Evolutionary conservation across 2,113 vertebrate species (phyloP).

Genomic region (Ramphastos sulfuratus): DNA sequence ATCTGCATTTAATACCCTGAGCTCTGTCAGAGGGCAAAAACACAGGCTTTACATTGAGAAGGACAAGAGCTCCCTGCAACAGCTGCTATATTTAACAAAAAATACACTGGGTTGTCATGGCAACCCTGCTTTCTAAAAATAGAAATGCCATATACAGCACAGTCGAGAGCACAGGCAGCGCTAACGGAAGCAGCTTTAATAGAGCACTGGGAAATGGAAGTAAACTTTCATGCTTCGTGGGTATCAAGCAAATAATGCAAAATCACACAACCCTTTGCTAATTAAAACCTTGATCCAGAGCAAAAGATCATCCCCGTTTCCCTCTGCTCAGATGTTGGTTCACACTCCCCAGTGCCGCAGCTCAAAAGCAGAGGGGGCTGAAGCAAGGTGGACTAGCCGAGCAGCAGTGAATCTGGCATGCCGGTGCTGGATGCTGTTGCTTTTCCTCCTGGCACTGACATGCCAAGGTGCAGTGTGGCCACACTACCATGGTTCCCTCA

Average conservation of each 20-base stretch:
- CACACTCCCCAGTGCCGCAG: rapidly evolving
- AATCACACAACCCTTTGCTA: background rate
- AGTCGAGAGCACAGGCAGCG: background rate
- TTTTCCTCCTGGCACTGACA: background rate
- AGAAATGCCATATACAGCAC: conserved; percentile 24
- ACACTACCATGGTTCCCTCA: rapidly evolving
- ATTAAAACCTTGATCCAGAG: background rate
- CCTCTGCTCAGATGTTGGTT: background rate
- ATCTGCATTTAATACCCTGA: background rate
- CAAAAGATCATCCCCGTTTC: background rate
- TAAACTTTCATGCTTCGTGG: background rate
- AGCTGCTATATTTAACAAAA: conserved; percentile 73
- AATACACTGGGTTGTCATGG: conserved; percentile 57
- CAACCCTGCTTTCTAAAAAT: conserved; percentile 72
- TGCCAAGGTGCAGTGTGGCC: rapidly evolving
- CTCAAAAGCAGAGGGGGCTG: background rate
- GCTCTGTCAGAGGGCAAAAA: conserved; percentile 20
- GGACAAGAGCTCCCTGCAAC: conserved; percentile 52
- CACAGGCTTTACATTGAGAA: conserved; percentile 31
- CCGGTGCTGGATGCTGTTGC: rapidly evolving
- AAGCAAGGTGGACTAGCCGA: rapidly evolving
- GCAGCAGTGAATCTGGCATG: background rate
- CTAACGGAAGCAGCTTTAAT: background rate
- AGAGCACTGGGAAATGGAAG: background rate
- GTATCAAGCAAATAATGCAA: background rate